Percentiles rank a stretch among this genome's conserved stretches.
Evolutionary conservation across 2,113 vertebrate species (phyloP).

Genomic region (Oreotrochilus melanogaster): DNA sequence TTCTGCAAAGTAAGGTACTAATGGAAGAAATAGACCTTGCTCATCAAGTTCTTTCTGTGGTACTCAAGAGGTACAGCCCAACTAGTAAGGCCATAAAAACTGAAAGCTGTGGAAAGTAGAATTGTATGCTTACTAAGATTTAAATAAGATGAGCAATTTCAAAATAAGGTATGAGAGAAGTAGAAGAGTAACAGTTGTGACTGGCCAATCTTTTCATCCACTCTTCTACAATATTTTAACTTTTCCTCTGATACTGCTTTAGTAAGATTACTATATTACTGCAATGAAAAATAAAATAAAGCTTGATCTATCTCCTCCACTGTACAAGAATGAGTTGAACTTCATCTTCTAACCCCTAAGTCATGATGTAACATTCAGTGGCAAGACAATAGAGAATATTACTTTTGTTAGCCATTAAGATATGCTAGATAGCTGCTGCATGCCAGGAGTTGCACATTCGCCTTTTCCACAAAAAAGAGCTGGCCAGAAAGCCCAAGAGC

Average conservation of each 20-base stretch:
- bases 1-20: background rate
- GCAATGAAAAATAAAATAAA: background rate
- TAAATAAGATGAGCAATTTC: background rate
- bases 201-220: background rate
- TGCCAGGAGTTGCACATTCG: background rate
- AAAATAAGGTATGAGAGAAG: background rate
- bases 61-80: background rate
- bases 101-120: background rate
- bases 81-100: background rate
- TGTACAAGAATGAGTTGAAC: background rate
- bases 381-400: background rate
- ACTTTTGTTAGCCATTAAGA: background rate
- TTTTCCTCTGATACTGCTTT: background rate
- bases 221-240: fast-evolving
- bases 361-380: background rate
- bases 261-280: background rate
- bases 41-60: background rate
- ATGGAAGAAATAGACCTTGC: background rate
- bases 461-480: background rate
- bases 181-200: background rate
- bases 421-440: background rate
- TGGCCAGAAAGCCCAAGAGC: background rate
- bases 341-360: background rate
- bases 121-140: background rate
- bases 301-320: background rate